Evolutionary conservation across 2,888 invertebrate genomes (phyloP).

Genomic region (Sthenelais limicola): DNA sequence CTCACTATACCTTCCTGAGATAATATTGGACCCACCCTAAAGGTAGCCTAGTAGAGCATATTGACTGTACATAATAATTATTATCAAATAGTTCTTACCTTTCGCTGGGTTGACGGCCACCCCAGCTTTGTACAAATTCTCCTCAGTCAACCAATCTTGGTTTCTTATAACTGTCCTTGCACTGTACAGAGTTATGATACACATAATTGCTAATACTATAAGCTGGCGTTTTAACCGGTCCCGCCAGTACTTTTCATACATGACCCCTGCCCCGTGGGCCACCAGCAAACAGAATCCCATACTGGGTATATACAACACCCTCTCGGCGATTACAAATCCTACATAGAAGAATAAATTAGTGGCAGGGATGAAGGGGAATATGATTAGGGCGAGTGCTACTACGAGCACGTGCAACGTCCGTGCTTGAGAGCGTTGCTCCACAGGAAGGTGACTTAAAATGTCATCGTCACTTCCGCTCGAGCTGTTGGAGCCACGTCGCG

Average conservation of each 20-base stretch:
- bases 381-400: conserved; percentile 80
- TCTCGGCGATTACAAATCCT: conserved; percentile 97
- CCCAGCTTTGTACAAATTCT: conserved; percentile 92
- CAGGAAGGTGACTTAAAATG: neutral
- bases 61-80: too few relatives aligned
- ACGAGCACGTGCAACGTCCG: conserved; percentile 50
- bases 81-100: conserved; percentile 78
- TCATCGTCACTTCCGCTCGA: conserved; percentile 56
- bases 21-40: too few relatives aligned
- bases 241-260: conserved; percentile 50
- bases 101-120: conserved; percentile 96
- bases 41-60: too few relatives aligned
- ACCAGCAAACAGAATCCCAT: conserved; percentile 93
- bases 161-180: conserved; percentile 86
- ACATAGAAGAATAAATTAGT: conserved; percentile 97
- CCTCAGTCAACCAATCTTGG: conserved; percentile 93
- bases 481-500: conserved; percentile 51
- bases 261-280: conserved; percentile 74
- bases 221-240: conserved; percentile 14
- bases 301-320: conserved; percentile 95
- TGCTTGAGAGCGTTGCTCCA: neutral
- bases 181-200: conserved; percentile 66
- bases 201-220: conserved; percentile 46
- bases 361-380: conserved; percentile 94
- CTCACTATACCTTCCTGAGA: too few relatives aligned